A percentile compares a stretch with the other conserved stretches of the same genome.
Evolutionary conservation across 2,888 invertebrate genomes (phyloP).

Genomic region (Melikaiella ostensackeni): DNA sequence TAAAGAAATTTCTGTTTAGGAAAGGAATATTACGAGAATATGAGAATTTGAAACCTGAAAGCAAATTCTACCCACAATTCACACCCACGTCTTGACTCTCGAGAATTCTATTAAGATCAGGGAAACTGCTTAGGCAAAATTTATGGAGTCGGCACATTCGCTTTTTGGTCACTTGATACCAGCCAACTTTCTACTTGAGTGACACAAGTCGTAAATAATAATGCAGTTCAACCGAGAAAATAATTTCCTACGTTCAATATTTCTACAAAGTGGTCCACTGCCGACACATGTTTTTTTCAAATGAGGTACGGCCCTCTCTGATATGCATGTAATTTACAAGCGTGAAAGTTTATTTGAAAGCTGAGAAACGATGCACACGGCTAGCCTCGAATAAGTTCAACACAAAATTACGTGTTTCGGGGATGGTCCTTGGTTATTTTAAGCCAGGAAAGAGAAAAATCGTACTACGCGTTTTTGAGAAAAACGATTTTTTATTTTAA

Average conservation of each 20-base stretch:
- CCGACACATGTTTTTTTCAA: conserved; percentile 1
- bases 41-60: background rate
- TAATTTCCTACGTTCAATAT: conserved; percentile 3
- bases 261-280: background rate
- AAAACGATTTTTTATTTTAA: too few relatives aligned
- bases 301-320: background rate
- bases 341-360: too few relatives aligned
- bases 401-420: too few relatives aligned
- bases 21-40: background rate
- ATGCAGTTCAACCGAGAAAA: background rate
- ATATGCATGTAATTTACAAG: conserved; percentile 40
- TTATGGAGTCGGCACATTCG: background rate
- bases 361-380: too few relatives aligned
- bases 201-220: background rate
- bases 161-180: background rate
- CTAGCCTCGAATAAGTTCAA: too few relatives aligned
- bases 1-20: background rate
- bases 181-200: background rate
- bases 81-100: background rate
- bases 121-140: background rate
- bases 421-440: too few relatives aligned
- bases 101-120: conserved; percentile 6
- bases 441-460: too few relatives aligned
- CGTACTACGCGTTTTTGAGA: too few relatives aligned
- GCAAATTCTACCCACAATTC: background rate